Conservation (phyloP, 2,888 invertebrate species). For the Asteroscopus sphinx region DNA sequence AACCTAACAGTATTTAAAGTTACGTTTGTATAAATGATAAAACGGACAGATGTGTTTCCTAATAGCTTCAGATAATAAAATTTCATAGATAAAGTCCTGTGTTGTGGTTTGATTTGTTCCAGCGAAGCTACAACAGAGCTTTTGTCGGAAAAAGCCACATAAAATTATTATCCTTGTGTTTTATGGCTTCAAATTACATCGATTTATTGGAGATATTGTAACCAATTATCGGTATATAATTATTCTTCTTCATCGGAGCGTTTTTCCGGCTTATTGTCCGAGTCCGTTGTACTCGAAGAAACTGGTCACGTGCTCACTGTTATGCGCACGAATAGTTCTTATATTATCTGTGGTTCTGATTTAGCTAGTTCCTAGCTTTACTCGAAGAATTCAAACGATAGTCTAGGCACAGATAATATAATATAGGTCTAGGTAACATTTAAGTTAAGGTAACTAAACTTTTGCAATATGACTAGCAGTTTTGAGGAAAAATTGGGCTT, state of each 20-base stretch:
- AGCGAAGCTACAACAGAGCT: too few species aligned
- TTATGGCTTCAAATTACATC: slow-evolving; percentile 45
- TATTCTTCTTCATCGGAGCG: slow-evolving; percentile 11
- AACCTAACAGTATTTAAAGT: background rate
- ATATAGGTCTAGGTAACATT: too few species aligned
- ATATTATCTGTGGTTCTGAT: slow-evolving; percentile 26
- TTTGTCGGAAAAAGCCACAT: slow-evolving; percentile 11
- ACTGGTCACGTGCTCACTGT: slow-evolving; percentile 38
- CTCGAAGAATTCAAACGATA: too few species aligned
- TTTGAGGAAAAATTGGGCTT: too few species aligned
- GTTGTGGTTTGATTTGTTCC: slow-evolving; percentile 37
- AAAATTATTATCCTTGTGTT: slow-evolving; percentile 39
- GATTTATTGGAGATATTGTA: slow-evolving; percentile 32
- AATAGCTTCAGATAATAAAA: slow-evolving; percentile 30
- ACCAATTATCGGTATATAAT: slow-evolving; percentile 37
- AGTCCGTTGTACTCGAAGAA: slow-evolving; percentile 15
- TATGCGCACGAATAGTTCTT: slow-evolving; percentile 36
- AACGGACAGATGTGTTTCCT: slow-evolving; percentile 4
- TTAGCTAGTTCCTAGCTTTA: slow-evolving; percentile 24
- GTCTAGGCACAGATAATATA: too few species aligned
- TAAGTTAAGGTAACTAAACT: too few species aligned
- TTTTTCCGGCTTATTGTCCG: slow-evolving; percentile 20
- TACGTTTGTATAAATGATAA: slow-evolving; percentile 8
- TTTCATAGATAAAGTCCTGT: slow-evolving; percentile 30
- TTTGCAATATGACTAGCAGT: too few species aligned